phyloP scores from a whole-genome alignment of 2,113 vertebrate species.

The Archilochus colubris region DNA sequence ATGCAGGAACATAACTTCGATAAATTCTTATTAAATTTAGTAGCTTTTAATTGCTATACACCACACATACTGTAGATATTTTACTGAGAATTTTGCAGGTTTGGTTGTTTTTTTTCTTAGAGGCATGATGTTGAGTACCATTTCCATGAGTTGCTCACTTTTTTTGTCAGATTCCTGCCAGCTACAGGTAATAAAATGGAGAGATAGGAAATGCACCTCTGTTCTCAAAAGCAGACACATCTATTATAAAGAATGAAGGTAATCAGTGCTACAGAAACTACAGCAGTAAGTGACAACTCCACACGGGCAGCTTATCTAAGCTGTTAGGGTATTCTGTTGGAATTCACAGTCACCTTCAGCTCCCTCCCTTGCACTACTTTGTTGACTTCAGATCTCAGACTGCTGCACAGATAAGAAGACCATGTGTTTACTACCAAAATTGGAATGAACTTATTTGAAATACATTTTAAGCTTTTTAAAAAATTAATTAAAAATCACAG shows the following conservation, averaged over 20 bases:
- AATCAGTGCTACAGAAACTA: background rate
- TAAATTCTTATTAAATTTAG: slow-evolving; percentile 6
- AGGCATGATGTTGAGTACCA: background rate
- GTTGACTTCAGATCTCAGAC: background rate
- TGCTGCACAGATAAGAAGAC: background rate
- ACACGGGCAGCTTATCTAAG: background rate
- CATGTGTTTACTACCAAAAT: background rate
- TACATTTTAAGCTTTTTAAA: background rate
- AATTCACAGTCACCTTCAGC: background rate
- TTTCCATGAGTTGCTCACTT: background rate
- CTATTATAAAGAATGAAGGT: background rate
- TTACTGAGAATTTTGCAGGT: background rate
- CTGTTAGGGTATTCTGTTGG: background rate
- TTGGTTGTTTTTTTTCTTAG: background rate
- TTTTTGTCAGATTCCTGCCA: background rate
- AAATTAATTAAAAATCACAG: background rate
- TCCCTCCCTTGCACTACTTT: background rate
- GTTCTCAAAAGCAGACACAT: background rate
- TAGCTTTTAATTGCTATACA: background rate
- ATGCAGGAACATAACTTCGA: background rate
- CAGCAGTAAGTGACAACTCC: background rate
- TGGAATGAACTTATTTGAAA: background rate
- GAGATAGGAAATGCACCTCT: background rate
- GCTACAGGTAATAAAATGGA: background rate
- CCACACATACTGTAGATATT: background rate